A percentile compares a stretch with the other conserved stretches of the same genome.
Conservation (phyloP, 2,113 vertebrate species). For the Machaerirhynchus nigripectus region DNA sequence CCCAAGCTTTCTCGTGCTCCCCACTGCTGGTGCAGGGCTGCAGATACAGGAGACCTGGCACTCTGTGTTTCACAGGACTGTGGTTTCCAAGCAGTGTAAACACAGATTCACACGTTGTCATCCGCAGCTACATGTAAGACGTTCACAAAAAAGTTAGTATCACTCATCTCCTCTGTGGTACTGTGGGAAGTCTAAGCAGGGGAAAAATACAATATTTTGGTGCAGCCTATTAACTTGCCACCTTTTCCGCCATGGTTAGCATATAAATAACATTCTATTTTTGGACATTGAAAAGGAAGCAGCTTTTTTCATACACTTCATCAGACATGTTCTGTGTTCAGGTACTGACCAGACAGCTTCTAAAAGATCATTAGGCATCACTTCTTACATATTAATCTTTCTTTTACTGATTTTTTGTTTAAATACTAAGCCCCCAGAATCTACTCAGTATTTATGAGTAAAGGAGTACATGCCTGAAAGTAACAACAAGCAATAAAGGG, state of each 20-base stretch:
- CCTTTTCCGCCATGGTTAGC: not conserved
- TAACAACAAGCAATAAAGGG: slow-evolving; percentile 15
- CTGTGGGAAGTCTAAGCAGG: not conserved
- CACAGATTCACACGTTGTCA: slow-evolving; percentile 5
- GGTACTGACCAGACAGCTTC: not conserved
- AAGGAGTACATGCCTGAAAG: slow-evolving; percentile 14
- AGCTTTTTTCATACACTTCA: not conserved
- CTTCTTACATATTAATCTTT: not conserved
- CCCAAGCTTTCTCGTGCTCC: not conserved
- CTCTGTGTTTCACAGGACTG: not conserved
- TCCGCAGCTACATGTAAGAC: not conserved
- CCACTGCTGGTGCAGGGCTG: not conserved
- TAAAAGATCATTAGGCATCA: not conserved
- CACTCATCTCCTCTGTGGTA: not conserved
- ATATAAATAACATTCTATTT: not conserved
- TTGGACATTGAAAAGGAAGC: not conserved
- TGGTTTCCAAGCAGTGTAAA: not conserved
- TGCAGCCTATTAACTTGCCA: not conserved
- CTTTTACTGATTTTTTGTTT: not conserved
- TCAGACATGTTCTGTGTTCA: not conserved
- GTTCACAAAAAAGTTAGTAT: not conserved
- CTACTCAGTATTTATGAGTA: not conserved
- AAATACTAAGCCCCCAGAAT: not conserved
- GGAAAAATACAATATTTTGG: not conserved
- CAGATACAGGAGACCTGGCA: not conserved